phyloP scores from a whole-genome alignment of 2,113 vertebrate genomes.

The Passer domesticus region DNA sequence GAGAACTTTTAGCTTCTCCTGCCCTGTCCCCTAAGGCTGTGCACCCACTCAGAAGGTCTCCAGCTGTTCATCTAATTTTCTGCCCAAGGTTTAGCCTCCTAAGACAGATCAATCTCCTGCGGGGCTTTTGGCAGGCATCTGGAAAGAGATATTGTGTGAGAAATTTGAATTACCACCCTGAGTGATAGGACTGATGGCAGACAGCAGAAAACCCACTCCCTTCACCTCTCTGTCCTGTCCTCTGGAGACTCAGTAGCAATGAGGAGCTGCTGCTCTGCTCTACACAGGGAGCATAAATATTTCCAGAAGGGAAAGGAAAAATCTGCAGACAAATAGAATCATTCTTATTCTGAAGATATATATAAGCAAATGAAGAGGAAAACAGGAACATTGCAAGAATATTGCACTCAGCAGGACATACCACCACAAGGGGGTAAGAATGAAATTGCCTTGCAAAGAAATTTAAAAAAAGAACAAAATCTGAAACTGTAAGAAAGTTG shows the following conservation, averaged over 20 bases:
- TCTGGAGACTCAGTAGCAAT: background rate
- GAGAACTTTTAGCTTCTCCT: background rate
- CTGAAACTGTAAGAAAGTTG: background rate
- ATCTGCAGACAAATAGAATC: background rate
- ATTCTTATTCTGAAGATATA: background rate
- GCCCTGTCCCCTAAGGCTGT: background rate
- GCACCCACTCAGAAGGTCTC: background rate
- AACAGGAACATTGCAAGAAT: background rate
- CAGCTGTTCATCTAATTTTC: background rate
- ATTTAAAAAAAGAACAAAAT: background rate
- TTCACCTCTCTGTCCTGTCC: background rate
- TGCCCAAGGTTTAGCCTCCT: background rate
- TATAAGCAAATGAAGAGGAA: background rate
- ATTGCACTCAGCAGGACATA: slow-evolving; percentile 9
- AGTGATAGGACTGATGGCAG: background rate
- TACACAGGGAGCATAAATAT: background rate
- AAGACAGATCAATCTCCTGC: background rate
- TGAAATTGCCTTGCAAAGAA: background rate
- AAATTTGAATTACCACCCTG: background rate
- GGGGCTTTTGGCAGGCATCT: background rate
- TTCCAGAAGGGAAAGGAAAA: background rate
- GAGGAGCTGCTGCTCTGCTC: background rate
- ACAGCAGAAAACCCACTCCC: background rate
- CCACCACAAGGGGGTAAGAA: background rate
- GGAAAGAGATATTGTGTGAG: background rate